phyloP scores from a whole-genome alignment of 1,140 invertebrate genomes.

The Zaprionus ornatus region DNA sequence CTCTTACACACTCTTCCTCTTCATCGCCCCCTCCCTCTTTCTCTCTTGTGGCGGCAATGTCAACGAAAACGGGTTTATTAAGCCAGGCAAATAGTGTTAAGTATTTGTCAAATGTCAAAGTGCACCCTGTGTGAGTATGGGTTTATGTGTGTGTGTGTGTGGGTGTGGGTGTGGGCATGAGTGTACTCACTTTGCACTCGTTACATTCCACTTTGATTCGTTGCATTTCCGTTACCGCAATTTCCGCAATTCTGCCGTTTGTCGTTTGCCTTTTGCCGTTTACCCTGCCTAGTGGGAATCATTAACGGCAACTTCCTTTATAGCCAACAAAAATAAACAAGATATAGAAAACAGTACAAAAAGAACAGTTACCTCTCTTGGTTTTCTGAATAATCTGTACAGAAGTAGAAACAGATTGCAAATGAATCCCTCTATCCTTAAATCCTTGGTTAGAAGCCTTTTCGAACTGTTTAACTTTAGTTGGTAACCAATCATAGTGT shows the following conservation, averaged over 20 bases:
- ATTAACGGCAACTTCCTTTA: slow-evolving; percentile 19
- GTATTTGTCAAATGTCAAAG: slow-evolving; percentile 77
- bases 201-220: slow-evolving; percentile 24
- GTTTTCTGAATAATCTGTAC: no score
- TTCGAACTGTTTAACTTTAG: no score
- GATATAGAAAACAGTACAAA: not conserved
- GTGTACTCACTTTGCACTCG: slow-evolving; percentile 22
- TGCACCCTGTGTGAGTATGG: slow-evolving; percentile 22
- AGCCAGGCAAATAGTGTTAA: slow-evolving; percentile 77
- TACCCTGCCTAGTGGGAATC: slow-evolving; percentile 4
- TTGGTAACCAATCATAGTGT: no score
- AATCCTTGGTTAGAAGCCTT: no score
- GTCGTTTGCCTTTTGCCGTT: slow-evolving; percentile 6
- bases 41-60: slow-evolving; percentile 58
- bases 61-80: slow-evolving; percentile 78
- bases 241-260: slow-evolving; percentile 30
- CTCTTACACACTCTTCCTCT: not conserved
- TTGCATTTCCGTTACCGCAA: slow-evolving; percentile 47
- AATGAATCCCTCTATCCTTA: no score
- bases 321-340: not conserved
- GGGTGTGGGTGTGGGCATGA: not conserved
- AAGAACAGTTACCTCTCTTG: no score
- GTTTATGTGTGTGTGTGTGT: not conserved
- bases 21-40: not conserved
- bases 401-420: no score